Conservation (phyloP, 2,797 vertebrate genomes). For the Phyllotis vaccarum region DNA sequence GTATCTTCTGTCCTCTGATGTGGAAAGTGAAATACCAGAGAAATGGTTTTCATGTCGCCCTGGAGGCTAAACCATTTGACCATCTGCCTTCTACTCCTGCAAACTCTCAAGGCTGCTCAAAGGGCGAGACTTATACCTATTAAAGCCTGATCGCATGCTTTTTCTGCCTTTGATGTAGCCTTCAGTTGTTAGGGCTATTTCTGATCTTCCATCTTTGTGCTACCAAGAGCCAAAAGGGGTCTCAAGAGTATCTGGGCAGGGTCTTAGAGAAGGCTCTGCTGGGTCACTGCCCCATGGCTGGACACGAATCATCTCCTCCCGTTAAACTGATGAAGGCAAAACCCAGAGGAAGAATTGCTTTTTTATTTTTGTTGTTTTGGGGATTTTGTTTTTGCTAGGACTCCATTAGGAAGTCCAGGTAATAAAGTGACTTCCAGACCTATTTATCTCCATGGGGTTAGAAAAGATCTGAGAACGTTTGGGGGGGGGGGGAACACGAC, state of each 20-base stretch:
- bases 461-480: conserved; percentile 74
- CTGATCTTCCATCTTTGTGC: conserved; percentile 82
- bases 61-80: neutral
- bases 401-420: conserved; percentile 83
- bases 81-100: accelerated
- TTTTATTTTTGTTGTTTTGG: conserved; percentile 78
- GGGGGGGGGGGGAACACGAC: conserved; percentile 81
- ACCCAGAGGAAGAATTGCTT: conserved; percentile 79
- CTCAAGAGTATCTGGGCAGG: conserved; percentile 83
- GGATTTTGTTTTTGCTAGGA: neutral
- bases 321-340: conserved; percentile 83
- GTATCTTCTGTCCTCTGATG: neutral
- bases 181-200: neutral
- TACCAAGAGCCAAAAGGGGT: conserved; percentile 77
- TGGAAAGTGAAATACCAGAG: neutral
- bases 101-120: neutral
- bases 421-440: conserved; percentile 76
- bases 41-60: neutral
- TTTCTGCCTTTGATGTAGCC: neutral
- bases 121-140: neutral
- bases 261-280: conserved; percentile 77
- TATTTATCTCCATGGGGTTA: conserved; percentile 59
- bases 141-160: neutral
- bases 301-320: conserved; percentile 83
- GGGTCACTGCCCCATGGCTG: conserved; percentile 41